These are phyloP conservation scores for Alviniconcha strummeri DNA, from an alignment of 2,888 invertebrate genomes.

Conservation along the genomic window DNA sequence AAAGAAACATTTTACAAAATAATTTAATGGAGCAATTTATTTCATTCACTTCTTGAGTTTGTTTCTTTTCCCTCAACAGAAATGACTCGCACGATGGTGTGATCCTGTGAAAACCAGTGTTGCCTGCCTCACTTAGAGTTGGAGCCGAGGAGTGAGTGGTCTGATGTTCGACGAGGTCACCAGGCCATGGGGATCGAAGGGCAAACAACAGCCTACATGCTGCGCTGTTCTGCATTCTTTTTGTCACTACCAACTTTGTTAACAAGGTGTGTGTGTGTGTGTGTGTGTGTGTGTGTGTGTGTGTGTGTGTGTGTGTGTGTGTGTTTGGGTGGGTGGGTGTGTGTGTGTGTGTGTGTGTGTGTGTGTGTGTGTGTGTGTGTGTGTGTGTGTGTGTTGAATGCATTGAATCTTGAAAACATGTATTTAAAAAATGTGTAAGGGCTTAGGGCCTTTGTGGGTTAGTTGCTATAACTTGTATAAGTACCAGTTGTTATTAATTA, in stretches of 20 bases:
- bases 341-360: not conserved
- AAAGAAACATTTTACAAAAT: too few relatives aligned
- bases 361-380: not conserved
- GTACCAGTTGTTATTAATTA: not conserved
- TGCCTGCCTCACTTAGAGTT: not conserved
- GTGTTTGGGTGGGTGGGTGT: not conserved
- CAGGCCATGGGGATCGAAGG: slow-evolving; percentile 8
- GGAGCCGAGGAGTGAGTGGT: too few relatives aligned
- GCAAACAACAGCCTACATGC: slow-evolving; percentile 30
- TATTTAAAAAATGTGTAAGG: not conserved
- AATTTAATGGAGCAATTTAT: too few relatives aligned
- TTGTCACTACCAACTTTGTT: slow-evolving; percentile 60
- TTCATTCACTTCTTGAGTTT: too few relatives aligned
- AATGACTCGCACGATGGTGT: too few relatives aligned
- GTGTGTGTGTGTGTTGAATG: not conserved
- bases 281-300: slow-evolving; percentile 9
- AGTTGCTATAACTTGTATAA: not conserved
- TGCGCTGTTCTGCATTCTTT: slow-evolving; percentile 48
- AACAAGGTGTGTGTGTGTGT: slow-evolving; percentile 53
- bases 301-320: not conserved
- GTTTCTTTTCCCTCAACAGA: too few relatives aligned
- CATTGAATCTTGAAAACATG: not conserved
- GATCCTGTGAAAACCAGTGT: not conserved
- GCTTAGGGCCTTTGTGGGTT: too few relatives aligned
- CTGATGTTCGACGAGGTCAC: not conserved